Evolutionary conservation across 2,797 vertebrate species (phyloP), one percentile per base, ranked within the genome.

Genomic region (Mus minutoides): DNA sequence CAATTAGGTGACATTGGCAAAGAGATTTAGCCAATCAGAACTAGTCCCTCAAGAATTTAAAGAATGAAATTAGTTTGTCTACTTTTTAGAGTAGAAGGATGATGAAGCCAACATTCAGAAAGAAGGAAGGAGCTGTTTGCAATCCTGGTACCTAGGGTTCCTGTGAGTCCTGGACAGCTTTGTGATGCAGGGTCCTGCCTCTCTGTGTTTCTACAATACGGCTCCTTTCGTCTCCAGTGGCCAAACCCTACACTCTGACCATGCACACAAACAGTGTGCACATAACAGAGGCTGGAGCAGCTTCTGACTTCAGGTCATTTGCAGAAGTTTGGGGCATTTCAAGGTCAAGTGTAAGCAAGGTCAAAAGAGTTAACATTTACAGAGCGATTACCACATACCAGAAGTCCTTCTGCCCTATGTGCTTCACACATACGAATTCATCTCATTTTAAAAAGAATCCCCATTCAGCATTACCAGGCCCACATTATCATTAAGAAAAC

Each of bases 401-500:
- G 43, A 29, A 84, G 43, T 3, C 43, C 46, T 4, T 37, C 54
- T 69, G 3, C 90, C 79, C 80, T 31, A 62, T 56, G 4, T 43
- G 73, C 11, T 92, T 91, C 56, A 64, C 29, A 95, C 85, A 60
- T 92, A 92, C 9, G 62, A 71, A 78, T 6, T 29, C 56, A 90
- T 88, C 75, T 56, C 92, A 60, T 84, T 49, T 52, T 89, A 75
- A 87, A 94, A 93, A 90, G 43, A 89, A n/a, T 4, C 52, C 67
- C 14, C n/a, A 64, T 58, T 34, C 80, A 67, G 76, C 67, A 29
- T 43, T 78, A 75, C 79, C 69, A 76, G 79, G 24, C 3, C 12
- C 43, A 19, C 76, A 88, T 92, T 73, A 64, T 67, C 73, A 79
- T 14, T 24, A 82, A 96, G 64, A n/a, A 93, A 92, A 88, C 31